Conservation (phyloP, 2,888 invertebrate species). For the Lasioglossum villosulum region DNA sequence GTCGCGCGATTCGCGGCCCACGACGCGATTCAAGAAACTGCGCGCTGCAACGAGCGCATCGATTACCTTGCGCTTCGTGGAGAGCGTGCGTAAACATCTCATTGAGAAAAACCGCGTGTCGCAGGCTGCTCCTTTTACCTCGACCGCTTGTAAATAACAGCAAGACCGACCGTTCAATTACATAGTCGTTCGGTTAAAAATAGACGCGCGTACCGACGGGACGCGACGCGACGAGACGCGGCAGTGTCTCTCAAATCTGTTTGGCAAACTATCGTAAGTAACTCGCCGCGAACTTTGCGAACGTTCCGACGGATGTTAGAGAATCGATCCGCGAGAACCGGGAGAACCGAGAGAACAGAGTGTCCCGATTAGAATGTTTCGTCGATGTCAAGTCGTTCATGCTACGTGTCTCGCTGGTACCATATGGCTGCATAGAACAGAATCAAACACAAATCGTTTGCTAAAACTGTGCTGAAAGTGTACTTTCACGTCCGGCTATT, state of each 20-base stretch:
- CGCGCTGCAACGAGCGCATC: neutral
- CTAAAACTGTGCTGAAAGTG: neutral
- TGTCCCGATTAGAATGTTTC: neutral
- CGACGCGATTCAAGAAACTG: neutral
- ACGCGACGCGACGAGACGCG: too few species aligned
- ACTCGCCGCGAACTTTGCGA: neutral
- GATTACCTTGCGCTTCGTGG: neutral
- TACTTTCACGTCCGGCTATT: neutral
- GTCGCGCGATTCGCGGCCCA: neutral
- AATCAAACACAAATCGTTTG: neutral
- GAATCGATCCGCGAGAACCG: neutral
- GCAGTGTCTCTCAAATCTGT: slow-evolving; percentile 25
- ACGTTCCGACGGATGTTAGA: neutral
- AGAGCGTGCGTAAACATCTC: neutral
- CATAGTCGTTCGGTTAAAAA: slow-evolving; percentile 36
- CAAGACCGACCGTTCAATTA: slow-evolving; percentile 22
- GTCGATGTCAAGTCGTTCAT: neutral
- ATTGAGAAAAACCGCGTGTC: slow-evolving; percentile 25
- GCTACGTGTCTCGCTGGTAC: neutral
- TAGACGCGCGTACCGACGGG: slow-evolving; percentile 16
- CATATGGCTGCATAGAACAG: neutral
- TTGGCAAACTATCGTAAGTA: neutral
- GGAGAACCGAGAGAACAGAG: neutral
- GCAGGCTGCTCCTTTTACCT: neutral
- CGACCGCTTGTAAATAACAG: slow-evolving; percentile 28